phyloP scores from a whole-genome alignment of 2,888 invertebrate species.

The Brachyptera risi region DNA sequence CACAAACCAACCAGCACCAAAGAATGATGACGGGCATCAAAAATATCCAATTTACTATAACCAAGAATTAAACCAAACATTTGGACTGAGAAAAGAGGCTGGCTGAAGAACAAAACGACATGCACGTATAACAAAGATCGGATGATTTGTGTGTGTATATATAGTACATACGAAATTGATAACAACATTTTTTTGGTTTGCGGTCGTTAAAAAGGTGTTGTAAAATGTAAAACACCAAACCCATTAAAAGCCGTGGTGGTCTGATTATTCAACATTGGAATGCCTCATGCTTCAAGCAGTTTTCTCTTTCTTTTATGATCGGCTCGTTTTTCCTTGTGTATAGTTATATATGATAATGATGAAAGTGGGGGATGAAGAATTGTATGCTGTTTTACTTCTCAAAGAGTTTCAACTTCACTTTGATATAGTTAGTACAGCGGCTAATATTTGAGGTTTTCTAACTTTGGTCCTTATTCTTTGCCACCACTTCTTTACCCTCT shows the following conservation, averaged over 20 bases:
- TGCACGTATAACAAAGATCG: not conserved
- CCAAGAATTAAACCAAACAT: not conserved
- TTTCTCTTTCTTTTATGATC: constrained; percentile 16
- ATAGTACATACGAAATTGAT: not conserved
- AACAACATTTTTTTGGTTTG: constrained; percentile 16
- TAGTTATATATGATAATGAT: too few relatives aligned
- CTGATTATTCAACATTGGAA: constrained; percentile 18
- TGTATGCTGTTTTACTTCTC: too few relatives aligned
- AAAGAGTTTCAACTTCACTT: too few relatives aligned
- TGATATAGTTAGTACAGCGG: too few relatives aligned
- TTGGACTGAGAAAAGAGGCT: not conserved
- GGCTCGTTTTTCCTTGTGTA: not conserved
- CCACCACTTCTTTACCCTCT: not conserved
- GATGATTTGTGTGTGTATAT: not conserved
- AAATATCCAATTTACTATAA: not conserved
- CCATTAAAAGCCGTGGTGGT: constrained; percentile 14
- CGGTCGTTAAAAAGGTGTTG: constrained; percentile 18
- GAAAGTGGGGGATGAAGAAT: too few relatives aligned
- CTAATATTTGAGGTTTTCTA: not conserved
- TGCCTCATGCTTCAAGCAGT: constrained; percentile 8
- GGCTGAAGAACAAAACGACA: not conserved
- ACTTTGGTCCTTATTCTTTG: not conserved
- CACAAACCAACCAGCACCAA: too few relatives aligned
- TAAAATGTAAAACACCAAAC: constrained; percentile 16
- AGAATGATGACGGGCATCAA: constrained; percentile 4